Conservation (phyloP, 2,888 invertebrate species). For the Schrankia costaestrigalis region DNA sequence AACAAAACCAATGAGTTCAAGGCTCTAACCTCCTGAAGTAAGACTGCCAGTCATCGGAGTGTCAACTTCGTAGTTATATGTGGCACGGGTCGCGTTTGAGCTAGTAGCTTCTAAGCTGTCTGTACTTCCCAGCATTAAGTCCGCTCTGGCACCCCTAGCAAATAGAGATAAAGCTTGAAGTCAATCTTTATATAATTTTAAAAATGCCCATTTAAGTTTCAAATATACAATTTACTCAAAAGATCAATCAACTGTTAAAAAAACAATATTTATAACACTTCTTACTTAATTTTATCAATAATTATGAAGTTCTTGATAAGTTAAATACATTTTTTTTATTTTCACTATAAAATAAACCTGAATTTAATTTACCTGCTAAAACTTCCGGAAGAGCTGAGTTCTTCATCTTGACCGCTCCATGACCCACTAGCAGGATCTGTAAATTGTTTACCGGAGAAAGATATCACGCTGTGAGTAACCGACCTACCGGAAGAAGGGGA, state of each 20-base stretch:
- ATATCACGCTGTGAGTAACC: slow-evolving; percentile 69
- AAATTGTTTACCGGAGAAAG: slow-evolving; percentile 75
- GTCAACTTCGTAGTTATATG: slow-evolving; percentile 91
- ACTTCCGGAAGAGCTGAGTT: slow-evolving; percentile 76
- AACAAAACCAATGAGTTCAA: background rate
- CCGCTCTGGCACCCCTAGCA: slow-evolving; percentile 66
- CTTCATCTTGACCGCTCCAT: slow-evolving; percentile 78
- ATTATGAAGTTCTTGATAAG: too few species aligned
- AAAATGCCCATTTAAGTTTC: background rate
- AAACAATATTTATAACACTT: too few species aligned
- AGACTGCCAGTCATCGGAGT: slow-evolving; percentile 93
- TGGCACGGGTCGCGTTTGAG: slow-evolving; percentile 90
- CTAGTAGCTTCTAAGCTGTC: slow-evolving; percentile 89
- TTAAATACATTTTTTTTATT: background rate
- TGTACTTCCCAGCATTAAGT: slow-evolving; percentile 83
- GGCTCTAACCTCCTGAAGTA: slow-evolving; percentile 82
- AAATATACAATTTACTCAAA: background rate
- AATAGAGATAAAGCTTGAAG: background rate
- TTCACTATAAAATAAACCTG: background rate
- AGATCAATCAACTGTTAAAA: too few species aligned
- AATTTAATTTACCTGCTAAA: slow-evolving; percentile 66
- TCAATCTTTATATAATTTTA: background rate
- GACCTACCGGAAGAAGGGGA: slow-evolving; percentile 78
- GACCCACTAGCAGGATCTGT: slow-evolving; percentile 80
- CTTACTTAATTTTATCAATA: too few species aligned